phyloP scores from a whole-genome alignment of 37 sponge, comb jelly and placozoan species.

The Agelas oroides region DNA sequence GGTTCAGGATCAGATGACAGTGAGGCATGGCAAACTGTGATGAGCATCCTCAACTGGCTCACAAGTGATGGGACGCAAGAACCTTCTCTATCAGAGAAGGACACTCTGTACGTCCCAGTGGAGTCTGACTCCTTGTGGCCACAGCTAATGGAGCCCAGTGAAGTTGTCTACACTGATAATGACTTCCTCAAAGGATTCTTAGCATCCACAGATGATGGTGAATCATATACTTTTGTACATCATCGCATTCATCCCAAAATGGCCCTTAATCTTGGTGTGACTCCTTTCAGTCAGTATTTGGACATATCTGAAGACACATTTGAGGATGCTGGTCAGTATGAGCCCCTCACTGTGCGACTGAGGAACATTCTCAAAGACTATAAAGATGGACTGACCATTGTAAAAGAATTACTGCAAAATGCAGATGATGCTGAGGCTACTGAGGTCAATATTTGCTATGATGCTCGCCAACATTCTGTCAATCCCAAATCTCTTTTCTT shows the following conservation, averaged over 20 bases:
- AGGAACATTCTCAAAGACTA: constrained; percentile 72
- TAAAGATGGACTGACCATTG: constrained; percentile 62
- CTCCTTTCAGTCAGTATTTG: constrained; percentile 43
- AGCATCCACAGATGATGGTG: constrained; percentile 1
- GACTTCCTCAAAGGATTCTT: constrained; percentile 23
- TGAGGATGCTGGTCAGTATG: constrained; percentile 68
- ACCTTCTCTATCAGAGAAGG: background rate
- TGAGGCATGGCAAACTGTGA: constrained; percentile 38
- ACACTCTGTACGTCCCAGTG: constrained; percentile 37
- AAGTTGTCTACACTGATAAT: constrained; percentile 43
- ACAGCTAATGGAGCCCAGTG: background rate
- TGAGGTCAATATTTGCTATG: constrained; percentile 64
- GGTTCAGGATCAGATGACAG: background rate
- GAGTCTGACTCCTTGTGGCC: constrained; percentile 24
- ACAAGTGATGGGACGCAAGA: constrained; percentile 17
- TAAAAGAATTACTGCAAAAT: constrained; percentile 77
- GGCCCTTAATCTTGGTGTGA: constrained; percentile 25
- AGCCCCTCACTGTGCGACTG: constrained; percentile 58
- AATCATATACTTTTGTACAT: constrained; percentile 22
- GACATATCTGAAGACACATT: constrained; percentile 54
- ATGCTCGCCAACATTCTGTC: constrained; percentile 22
- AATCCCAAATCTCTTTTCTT: constrained; percentile 31
- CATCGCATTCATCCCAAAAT: constrained; percentile 8
- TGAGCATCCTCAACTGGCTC: constrained; percentile 52
- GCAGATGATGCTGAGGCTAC: constrained; percentile 84